Evolutionary conservation across 2,888 invertebrate species (phyloP).

Genomic region (Eudasyphora cyanicolor): DNA sequence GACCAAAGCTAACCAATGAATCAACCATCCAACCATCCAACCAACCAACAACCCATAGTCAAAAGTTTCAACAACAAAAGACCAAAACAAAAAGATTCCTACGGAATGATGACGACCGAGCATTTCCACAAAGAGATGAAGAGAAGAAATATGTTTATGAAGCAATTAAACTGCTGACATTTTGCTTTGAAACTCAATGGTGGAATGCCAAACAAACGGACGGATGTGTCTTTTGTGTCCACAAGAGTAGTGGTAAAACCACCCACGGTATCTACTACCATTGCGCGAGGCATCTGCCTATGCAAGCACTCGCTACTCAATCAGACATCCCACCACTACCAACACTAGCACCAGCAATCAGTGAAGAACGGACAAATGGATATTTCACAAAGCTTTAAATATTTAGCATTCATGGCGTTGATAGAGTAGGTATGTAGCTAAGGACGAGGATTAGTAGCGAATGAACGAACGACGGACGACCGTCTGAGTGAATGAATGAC

Average conservation of each 20-base stretch:
- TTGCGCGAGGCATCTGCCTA: neutral
- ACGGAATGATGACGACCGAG: constrained; percentile 1
- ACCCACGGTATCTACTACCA: neutral
- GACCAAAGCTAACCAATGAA: constrained; percentile 2
- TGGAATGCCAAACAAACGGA: constrained; percentile 20
- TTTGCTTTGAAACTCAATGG: constrained; percentile 52
- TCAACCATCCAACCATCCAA: neutral
- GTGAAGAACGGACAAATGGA: neutral
- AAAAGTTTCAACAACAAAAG: constrained; percentile 32
- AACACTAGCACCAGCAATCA: no score
- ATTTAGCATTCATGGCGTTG: neutral
- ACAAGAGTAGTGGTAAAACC: neutral
- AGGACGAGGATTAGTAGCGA: no score
- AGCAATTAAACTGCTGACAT: constrained; percentile 74
- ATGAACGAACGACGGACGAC: neutral
- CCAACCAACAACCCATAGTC: constrained; percentile 3
- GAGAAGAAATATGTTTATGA: constrained; percentile 74
- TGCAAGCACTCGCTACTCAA: neutral
- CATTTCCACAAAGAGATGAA: neutral
- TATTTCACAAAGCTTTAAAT: constrained; percentile 7
- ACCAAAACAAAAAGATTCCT: constrained; percentile 44
- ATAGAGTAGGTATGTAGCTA: neutral
- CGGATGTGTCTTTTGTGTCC: constrained; percentile 20
- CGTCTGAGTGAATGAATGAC: neutral
- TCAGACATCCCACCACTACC: neutral